phyloP scores from a whole-genome alignment of 92 coral and sea anemone genomes.

The Epizoanthus rinbou region DNA sequence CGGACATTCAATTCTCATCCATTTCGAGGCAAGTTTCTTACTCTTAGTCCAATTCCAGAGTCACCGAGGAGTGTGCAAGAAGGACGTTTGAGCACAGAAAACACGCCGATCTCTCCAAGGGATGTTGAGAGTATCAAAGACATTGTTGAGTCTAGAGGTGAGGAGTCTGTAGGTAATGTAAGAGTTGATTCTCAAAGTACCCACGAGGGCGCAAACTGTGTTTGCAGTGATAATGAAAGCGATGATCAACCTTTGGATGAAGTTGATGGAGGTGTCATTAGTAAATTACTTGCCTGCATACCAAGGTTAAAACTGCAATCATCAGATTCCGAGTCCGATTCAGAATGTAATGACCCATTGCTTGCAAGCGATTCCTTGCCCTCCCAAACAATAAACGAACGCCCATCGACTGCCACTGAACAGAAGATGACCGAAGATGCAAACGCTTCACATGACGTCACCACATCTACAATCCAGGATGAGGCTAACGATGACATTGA shows the following conservation, averaged over 20 bases:
- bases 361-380: background rate
- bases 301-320: constrained; percentile 54
- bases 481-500: constrained; percentile 68
- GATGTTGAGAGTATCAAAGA: background rate
- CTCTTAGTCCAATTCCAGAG: constrained; percentile 88
- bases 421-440: background rate
- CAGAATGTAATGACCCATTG: background rate
- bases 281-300: constrained; percentile 62
- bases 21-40: constrained; percentile 57
- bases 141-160: background rate
- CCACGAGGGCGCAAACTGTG: background rate
- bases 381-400: background rate
- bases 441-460: background rate
- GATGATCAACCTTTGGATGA: constrained; percentile 51
- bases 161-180: background rate
- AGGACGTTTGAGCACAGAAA: background rate
- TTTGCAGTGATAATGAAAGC: constrained; percentile 14
- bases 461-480: background rate
- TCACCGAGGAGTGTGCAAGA: constrained; percentile 61
- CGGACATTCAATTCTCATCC: constrained; percentile 54
- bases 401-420: background rate
- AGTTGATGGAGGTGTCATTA: constrained; percentile 76
- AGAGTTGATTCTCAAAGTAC: background rate
- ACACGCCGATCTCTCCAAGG: background rate
- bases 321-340: constrained; percentile 43